Conservation (phyloP, 2,113 vertebrate genomes). For the Callopanchax toddi region DNA sequence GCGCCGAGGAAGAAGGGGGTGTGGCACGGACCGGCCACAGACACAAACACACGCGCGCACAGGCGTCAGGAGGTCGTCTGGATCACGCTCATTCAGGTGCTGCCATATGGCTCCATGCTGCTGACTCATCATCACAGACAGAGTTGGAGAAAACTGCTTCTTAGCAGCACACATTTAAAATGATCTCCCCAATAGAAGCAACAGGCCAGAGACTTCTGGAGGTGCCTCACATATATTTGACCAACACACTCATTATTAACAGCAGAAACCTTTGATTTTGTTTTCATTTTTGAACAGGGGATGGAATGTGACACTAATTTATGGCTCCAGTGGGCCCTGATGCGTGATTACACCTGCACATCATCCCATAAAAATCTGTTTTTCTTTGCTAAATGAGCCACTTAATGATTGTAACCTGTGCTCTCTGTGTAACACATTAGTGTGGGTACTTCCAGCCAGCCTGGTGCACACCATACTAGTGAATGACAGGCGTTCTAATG, state of each 20-base stretch:
- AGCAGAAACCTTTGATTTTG: not conserved
- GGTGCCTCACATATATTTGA: no score
- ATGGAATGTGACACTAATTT: slow-evolving; percentile 26
- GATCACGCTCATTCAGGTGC: slow-evolving; percentile 59
- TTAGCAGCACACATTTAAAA: not conserved
- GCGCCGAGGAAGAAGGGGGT: slow-evolving; percentile 75
- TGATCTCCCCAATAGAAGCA: slow-evolving; percentile 2
- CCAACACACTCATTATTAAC: no score
- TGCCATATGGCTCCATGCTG: slow-evolving; percentile 60
- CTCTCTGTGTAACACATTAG: slow-evolving; percentile 29
- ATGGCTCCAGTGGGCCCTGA: slow-evolving; percentile 26
- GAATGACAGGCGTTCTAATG: slow-evolving; percentile 79
- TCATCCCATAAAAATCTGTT: slow-evolving; percentile 37
- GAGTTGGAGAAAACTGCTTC: slow-evolving; percentile 7
- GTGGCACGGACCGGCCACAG: slow-evolving; percentile 67
- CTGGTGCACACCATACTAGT: slow-evolving; percentile 63
- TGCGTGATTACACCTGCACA: slow-evolving; percentile 44
- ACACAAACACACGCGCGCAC: slow-evolving; percentile 34
- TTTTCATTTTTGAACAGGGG: not conserved
- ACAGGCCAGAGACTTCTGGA: slow-evolving; percentile 6
- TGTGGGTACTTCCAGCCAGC: slow-evolving; percentile 52
- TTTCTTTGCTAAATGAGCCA: slow-evolving; percentile 54
- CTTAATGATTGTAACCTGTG: slow-evolving; percentile 64
- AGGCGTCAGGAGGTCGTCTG: slow-evolving; percentile 64
- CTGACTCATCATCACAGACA: slow-evolving; percentile 48